phyloP scores from a whole-genome alignment of 2,797 vertebrate genomes.

The Orientallactaga sibirica region DNA sequence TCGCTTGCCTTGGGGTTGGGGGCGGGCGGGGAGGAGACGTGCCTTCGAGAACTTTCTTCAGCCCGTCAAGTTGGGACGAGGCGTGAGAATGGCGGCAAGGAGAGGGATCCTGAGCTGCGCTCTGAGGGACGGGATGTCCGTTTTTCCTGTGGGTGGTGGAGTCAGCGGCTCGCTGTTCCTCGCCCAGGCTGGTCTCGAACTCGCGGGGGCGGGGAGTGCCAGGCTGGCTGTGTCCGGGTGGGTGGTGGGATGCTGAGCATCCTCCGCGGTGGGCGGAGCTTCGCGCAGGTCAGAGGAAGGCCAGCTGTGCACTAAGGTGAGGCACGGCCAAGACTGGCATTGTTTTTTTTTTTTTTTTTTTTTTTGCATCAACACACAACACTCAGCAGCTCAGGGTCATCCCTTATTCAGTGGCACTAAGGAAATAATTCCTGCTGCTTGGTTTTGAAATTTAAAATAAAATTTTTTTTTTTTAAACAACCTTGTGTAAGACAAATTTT shows the following conservation, averaged over 20 bases:
- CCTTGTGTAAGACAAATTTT: neutral
- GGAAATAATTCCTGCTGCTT: neutral
- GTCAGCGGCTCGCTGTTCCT: neutral
- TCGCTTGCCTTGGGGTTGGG: no score
- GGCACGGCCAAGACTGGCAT: neutral
- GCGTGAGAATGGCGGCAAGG: neutral
- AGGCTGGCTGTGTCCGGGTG: neutral
- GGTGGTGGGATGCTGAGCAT: no score
- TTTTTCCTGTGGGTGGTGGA: neutral
- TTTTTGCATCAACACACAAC: no score
- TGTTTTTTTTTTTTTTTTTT: no score
- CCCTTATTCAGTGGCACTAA: neutral
- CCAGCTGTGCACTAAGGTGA: neutral
- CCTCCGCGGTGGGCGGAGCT: no score
- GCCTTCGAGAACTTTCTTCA: no score
- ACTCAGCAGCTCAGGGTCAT: rapidly evolving
- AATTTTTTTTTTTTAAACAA: neutral
- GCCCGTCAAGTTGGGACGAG: neutral
- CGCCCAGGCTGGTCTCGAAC: neutral
- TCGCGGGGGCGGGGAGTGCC: neutral
- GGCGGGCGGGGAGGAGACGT: no score
- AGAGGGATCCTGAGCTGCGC: neutral
- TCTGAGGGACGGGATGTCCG: neutral
- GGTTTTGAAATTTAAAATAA: neutral
- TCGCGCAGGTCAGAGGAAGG: neutral